Evolutionary conservation across 1,140 invertebrate species (phyloP).

Genomic region (Drosophila asahinai): DNA sequence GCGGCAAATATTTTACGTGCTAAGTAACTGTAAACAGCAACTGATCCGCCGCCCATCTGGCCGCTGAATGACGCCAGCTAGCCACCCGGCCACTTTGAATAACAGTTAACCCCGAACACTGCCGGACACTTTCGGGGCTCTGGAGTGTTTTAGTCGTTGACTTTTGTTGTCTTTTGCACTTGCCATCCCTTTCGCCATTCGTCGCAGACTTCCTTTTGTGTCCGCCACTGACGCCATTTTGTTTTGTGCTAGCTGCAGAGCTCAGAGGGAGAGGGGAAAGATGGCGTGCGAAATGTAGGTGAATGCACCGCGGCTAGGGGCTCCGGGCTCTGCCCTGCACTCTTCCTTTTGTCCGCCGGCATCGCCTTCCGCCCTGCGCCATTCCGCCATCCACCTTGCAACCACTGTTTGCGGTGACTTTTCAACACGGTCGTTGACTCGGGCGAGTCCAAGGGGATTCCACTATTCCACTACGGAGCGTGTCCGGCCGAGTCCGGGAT

Average conservation of each 20-base stretch:
- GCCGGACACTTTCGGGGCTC: slow-evolving; percentile 68
- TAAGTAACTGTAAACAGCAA: slow-evolving; percentile 73
- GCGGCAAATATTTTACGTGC: slow-evolving; percentile 63
- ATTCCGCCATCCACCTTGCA: background rate
- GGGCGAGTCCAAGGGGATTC: slow-evolving; percentile 20
- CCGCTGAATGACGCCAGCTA: slow-evolving; percentile 24
- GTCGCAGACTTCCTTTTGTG: slow-evolving; percentile 47
- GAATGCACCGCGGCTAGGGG: slow-evolving; percentile 64
- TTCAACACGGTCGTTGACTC: slow-evolving; percentile 71
- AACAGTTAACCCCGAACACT: slow-evolving; percentile 32
- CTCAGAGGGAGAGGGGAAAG: slow-evolving; percentile 41
- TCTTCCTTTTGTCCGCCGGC: slow-evolving; percentile 37
- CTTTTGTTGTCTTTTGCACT: slow-evolving; percentile 70
- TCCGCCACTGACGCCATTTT: slow-evolving; percentile 68
- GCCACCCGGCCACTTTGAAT: slow-evolving; percentile 28
- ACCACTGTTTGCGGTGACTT: slow-evolving; percentile 62
- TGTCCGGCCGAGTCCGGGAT: slow-evolving; percentile 6
- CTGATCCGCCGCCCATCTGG: slow-evolving; percentile 29
- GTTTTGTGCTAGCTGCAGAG: slow-evolving; percentile 44
- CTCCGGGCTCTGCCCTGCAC: slow-evolving; percentile 13
- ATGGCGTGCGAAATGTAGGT: slow-evolving; percentile 73
- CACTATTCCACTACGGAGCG: background rate
- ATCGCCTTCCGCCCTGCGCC: slow-evolving; percentile 10
- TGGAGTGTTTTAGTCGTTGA: slow-evolving; percentile 75
- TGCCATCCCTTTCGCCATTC: slow-evolving; percentile 18